Conservation (phyloP, 2,113 vertebrate species). For the Climacteris rufus region DNA sequence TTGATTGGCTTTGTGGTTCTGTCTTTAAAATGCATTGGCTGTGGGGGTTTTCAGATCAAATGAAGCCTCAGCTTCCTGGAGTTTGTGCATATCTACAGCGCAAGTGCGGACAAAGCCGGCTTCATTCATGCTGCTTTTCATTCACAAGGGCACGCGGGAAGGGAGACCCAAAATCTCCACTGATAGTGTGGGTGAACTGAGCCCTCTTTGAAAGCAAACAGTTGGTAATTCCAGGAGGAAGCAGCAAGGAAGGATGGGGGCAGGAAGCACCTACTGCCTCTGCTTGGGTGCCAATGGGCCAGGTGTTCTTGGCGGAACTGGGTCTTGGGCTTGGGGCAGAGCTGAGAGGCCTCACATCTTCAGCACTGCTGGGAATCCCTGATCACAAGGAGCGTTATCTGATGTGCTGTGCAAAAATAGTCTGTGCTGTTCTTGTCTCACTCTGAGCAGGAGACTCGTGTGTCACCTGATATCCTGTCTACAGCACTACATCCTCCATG, state of each 20-base stretch:
- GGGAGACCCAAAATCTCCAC: not conserved
- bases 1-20: conserved; percentile 83
- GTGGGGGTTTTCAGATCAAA: conserved; percentile 61
- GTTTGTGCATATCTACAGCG: not conserved
- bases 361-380: not conserved
- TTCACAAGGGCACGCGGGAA: not conserved
- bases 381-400: not conserved
- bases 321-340: not conserved
- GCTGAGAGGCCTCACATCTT: not conserved
- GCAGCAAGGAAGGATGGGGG: not conserved
- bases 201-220: not conserved
- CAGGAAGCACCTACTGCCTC: not conserved
- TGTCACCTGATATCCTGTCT: not conserved
- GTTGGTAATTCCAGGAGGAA: not conserved
- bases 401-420: not conserved
- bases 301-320: not conserved
- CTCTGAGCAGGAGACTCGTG: not conserved
- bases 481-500: rapidly evolving
- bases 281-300: rapidly evolving
- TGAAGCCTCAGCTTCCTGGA: conserved; percentile 47
- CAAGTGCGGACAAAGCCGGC: not conserved
- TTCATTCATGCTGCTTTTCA: conserved; percentile 44
- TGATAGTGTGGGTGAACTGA: not conserved
- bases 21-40: conserved; percentile 74
- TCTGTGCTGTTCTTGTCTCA: not conserved